A percentile compares a stretch with the other conserved stretches of the same genome.
Evolutionary conservation across 2,113 vertebrate genomes (phyloP).

Genomic region (Origma solitaria): DNA sequence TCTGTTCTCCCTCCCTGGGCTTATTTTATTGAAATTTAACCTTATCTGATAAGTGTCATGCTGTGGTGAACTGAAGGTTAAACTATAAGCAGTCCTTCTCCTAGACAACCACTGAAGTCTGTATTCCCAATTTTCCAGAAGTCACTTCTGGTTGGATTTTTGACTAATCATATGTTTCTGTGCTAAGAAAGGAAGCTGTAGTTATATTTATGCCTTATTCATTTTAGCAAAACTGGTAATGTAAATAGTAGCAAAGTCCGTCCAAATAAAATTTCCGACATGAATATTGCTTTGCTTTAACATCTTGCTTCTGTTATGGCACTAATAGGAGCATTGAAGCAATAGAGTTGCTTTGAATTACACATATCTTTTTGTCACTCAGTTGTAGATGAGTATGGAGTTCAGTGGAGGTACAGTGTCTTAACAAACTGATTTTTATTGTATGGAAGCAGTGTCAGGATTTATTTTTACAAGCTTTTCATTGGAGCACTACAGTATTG

Average conservation of each 20-base stretch:
- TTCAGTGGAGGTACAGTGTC: not conserved
- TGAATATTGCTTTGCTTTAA: not conserved
- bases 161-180: not conserved
- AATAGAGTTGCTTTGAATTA: not conserved
- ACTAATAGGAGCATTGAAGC: not conserved
- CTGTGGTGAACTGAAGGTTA: not conserved
- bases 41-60: not conserved
- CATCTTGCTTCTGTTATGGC: not conserved
- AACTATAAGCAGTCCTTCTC: not conserved
- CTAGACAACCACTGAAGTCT: not conserved
- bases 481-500: not conserved
- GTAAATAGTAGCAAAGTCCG: not conserved
- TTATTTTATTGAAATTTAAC: not conserved
- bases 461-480: not conserved
- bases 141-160: not conserved
- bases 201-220: not conserved
- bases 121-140: not conserved
- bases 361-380: not conserved
- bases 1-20: not conserved
- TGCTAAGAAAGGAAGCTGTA: not conserved
- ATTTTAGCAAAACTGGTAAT: not conserved
- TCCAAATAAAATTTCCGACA: not conserved
- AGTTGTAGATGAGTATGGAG: not conserved
- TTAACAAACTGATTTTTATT: not conserved
- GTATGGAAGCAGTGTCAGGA: not conserved